Conservation (phyloP, 2,888 invertebrate species). For the Nymphalis polychloros region DNA sequence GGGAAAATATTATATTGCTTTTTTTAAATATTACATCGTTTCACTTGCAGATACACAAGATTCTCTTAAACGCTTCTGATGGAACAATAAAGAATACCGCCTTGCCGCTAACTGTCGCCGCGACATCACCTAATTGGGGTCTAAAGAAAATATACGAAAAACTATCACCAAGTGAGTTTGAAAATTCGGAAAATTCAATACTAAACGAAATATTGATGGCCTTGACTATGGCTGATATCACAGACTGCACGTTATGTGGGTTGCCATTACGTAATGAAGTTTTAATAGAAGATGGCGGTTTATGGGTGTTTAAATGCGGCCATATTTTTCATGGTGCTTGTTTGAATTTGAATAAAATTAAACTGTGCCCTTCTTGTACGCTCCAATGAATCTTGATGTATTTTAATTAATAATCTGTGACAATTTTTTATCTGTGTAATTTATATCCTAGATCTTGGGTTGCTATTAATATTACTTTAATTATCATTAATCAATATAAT, state of each 20-base stretch:
- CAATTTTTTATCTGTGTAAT: constrained; percentile 1
- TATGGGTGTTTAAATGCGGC: constrained; percentile 84
- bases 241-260: constrained; percentile 81
- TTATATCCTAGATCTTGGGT: background rate
- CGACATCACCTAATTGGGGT: constrained; percentile 79
- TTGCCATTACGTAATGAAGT: constrained; percentile 82
- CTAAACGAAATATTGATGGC: constrained; percentile 55
- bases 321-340: constrained; percentile 84
- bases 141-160: constrained; percentile 52
- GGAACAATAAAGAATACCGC: constrained; percentile 67
- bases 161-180: constrained; percentile 29
- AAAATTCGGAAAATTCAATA: constrained; percentile 43
- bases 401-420: background rate
- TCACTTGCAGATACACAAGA: constrained; percentile 61
- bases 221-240: constrained; percentile 51
- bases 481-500: background rate
- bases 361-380: constrained; percentile 69
- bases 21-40: constrained; percentile 4
- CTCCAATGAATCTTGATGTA: constrained; percentile 32
- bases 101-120: constrained; percentile 67
- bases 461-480: background rate
- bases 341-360: constrained; percentile 80
- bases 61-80: constrained; percentile 58
- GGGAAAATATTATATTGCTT: no score
- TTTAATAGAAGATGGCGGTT: constrained; percentile 82